phyloP scores from a whole-genome alignment of 2,888 invertebrate species.

The Ferdinandea cuprea region DNA sequence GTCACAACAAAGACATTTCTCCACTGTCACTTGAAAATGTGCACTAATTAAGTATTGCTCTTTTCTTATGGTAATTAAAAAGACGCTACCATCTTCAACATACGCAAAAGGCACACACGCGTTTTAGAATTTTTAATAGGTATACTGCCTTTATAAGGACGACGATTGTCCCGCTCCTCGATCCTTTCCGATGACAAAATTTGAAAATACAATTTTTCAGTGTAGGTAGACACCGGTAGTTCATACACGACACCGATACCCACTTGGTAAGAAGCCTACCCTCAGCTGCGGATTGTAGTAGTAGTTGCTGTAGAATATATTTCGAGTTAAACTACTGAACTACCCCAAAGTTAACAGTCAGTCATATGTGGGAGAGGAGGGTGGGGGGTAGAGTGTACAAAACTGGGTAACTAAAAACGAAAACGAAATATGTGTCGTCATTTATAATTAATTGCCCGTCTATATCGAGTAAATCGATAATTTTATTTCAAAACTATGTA shows the following conservation, averaged over 20 bases:
- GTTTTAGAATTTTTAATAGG: slow-evolving; percentile 27
- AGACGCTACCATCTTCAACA: slow-evolving; percentile 27
- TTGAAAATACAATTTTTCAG: slow-evolving; percentile 34
- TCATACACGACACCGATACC: slow-evolving; percentile 29
- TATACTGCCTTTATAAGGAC: slow-evolving; percentile 27
- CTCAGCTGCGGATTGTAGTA: slow-evolving; percentile 5
- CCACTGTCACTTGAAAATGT: slow-evolving; percentile 29
- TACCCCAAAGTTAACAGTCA: slow-evolving; percentile 63
- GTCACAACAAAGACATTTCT: slow-evolving; percentile 11
- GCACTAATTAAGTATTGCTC: slow-evolving; percentile 48
- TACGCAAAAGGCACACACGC: slow-evolving; percentile 26
- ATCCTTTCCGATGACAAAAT: slow-evolving; percentile 54
- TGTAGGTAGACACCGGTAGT: slow-evolving; percentile 5
- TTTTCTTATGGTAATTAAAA: slow-evolving; percentile 35
- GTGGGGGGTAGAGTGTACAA: too few species aligned
- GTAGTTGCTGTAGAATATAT: slow-evolving; percentile 14
- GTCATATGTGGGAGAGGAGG: slow-evolving; percentile 31
- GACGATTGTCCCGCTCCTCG: slow-evolving; percentile 16
- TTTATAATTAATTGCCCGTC: slow-evolving; percentile 71
- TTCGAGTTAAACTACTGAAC: slow-evolving; percentile 36
- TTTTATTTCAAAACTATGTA: slow-evolving; percentile 49
- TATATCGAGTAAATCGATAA: slow-evolving; percentile 64
- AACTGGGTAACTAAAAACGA: slow-evolving; percentile 46
- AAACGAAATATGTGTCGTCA: slow-evolving; percentile 63
- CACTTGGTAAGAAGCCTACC: slow-evolving; percentile 9